Evolutionary conservation across 2,113 vertebrate species (phyloP).

Genomic region (Nothobranchius furzeri): DNA sequence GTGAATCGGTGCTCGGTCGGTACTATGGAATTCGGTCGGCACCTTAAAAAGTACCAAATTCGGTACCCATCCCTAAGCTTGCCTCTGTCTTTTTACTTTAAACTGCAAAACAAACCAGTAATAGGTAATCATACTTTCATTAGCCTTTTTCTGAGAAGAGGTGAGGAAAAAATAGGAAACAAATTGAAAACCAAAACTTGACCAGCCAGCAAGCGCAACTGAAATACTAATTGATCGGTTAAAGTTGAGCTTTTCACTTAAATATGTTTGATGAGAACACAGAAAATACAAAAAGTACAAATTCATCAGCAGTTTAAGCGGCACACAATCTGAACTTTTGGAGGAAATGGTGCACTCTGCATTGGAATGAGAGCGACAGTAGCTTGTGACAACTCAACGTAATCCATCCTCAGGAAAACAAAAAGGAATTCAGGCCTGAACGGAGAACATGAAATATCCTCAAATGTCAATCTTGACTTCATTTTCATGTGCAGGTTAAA

Average conservation of each 20-base stretch:
- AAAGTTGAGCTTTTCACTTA: slow-evolving; percentile 49
- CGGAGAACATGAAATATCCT: slow-evolving; percentile 48
- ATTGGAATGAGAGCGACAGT: slow-evolving; percentile 34
- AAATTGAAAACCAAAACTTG: slow-evolving; percentile 29
- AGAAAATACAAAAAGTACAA: slow-evolving; percentile 18
- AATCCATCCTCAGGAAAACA: slow-evolving; percentile 26
- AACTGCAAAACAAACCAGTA: slow-evolving; percentile 47
- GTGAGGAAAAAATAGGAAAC: slow-evolving; percentile 46
- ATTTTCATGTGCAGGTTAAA: slow-evolving; percentile 54
- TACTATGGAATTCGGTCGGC: too few species aligned
- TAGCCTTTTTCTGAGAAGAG: slow-evolving; percentile 34
- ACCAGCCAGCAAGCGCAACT: slow-evolving; percentile 31
- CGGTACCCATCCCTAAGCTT: too few species aligned
- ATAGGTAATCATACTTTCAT: slow-evolving; percentile 46
- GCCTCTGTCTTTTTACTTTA: slow-evolving; percentile 28
- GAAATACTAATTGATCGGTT: slow-evolving; percentile 67
- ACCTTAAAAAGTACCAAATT: too few species aligned
- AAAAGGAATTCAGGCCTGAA: slow-evolving; percentile 8
- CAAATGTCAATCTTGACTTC: slow-evolving; percentile 56
- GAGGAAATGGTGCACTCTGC: slow-evolving; percentile 7
- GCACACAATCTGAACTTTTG: slow-evolving; percentile 21
- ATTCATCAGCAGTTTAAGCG: slow-evolving; percentile 24
- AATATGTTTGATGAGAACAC: slow-evolving; percentile 49
- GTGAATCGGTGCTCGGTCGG: too few species aligned
- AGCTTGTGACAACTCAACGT: slow-evolving; percentile 34